A percentile compares a stretch with the other conserved stretches of the same genome.
Conservation (phyloP, 2,888 invertebrate species). For the Andrena fulva region DNA sequence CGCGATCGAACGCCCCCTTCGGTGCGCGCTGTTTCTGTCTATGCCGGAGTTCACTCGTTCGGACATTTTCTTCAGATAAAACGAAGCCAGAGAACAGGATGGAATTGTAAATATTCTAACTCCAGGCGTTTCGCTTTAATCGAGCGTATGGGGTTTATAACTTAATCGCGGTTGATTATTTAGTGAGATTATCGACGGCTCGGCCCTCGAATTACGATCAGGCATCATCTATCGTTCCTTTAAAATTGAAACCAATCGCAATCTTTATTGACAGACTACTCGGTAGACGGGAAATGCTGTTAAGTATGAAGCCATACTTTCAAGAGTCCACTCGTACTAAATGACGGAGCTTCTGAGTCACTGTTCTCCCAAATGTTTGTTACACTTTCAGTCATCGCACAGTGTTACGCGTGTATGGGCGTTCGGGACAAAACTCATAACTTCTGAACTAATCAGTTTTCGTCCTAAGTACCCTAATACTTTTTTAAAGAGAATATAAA, state of each 20-base stretch:
- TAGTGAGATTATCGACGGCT: too few relatives aligned
- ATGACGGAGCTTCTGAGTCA: background rate
- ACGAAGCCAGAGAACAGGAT: too few relatives aligned
- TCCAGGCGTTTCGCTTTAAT: background rate
- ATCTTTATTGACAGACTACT: slow-evolving; percentile 22
- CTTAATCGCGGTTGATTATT: too few relatives aligned
- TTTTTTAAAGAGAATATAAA: too few relatives aligned
- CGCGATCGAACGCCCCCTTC: background rate
- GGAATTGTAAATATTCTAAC: too few relatives aligned
- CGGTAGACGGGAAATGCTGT: background rate
- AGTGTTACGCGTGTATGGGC: too few relatives aligned
- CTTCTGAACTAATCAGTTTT: too few relatives aligned
- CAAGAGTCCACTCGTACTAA: background rate
- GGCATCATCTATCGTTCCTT: background rate
- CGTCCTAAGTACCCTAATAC: too few relatives aligned
- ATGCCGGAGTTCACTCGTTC: background rate
- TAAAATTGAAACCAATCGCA: slow-evolving; percentile 14
- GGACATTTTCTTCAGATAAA: background rate
- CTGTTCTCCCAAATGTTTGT: too few relatives aligned
- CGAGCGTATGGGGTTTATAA: background rate
- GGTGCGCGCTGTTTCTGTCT: background rate
- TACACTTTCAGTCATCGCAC: too few relatives aligned
- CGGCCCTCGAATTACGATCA: too few relatives aligned
- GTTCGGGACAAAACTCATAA: too few relatives aligned
- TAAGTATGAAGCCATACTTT: background rate